These are phyloP conservation scores for Diarsia rubi DNA, from an alignment of 2,888 invertebrate species.

Conservation along the genomic window DNA sequence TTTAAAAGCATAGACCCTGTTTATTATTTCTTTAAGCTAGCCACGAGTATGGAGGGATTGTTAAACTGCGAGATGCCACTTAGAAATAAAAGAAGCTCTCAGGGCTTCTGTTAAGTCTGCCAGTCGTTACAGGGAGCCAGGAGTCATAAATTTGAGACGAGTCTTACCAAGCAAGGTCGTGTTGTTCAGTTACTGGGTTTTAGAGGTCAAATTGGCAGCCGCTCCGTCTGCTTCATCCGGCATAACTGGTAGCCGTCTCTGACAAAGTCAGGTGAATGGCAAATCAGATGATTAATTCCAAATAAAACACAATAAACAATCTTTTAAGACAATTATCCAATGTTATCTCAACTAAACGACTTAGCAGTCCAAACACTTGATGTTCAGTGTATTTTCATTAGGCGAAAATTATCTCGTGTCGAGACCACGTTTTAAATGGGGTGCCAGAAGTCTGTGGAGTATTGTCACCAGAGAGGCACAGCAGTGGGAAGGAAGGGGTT, in stretches of 20 bases:
- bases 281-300: background rate
- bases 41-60: too few species aligned
- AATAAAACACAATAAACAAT: background rate
- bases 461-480: conserved; percentile 10
- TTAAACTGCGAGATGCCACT: too few species aligned
- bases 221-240: background rate
- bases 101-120: too few species aligned
- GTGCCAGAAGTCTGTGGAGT: background rate
- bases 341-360: background rate
- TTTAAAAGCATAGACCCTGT: too few species aligned
- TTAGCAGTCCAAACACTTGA: background rate
- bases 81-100: too few species aligned
- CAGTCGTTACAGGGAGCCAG: background rate
- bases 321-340: background rate
- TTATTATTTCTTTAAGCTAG: too few species aligned
- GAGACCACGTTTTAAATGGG: background rate
- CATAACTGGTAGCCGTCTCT: background rate
- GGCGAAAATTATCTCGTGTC: conserved; percentile 6
- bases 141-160: background rate
- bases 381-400: conserved; percentile 1
- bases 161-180: background rate
- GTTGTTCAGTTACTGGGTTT: background rate
- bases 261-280: background rate
- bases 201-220: background rate
- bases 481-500: background rate